phyloP scores from a whole-genome alignment of 2,113 vertebrate genomes.

The Illadopsis cleaveri region DNA sequence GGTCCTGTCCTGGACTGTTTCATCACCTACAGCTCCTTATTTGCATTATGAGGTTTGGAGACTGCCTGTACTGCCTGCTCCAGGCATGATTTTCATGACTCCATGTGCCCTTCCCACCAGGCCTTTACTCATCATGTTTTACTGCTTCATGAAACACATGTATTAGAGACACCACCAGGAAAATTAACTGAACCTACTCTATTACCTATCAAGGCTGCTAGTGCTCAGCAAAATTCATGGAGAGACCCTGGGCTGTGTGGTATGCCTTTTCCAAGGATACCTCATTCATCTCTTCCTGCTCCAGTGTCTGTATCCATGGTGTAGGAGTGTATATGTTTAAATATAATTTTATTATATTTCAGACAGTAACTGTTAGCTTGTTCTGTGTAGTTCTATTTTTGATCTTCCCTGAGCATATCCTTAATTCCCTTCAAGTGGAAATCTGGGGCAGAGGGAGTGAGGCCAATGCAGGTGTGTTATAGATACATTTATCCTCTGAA shows the following conservation, averaged over 20 bases:
- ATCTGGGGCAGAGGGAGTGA: constrained; percentile 25
- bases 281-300: not conserved
- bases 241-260: not conserved
- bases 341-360: not conserved
- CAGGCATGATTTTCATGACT: not conserved
- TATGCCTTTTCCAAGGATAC: not conserved
- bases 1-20: not conserved
- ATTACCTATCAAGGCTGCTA: not conserved
- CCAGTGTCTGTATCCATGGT: not conserved
- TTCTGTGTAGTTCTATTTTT: constrained; percentile 37
- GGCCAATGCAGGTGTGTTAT: not conserved
- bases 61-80: not conserved
- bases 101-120: not conserved
- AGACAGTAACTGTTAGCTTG: not conserved
- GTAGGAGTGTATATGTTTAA: not conserved
- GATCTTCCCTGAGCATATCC: not conserved
- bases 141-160: rapidly evolving
- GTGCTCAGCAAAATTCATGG: not conserved
- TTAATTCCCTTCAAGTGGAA: constrained; percentile 39
- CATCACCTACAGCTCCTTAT: not conserved
- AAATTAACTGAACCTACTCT: not conserved
- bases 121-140: not conserved
- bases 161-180: not conserved
- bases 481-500: not conserved
- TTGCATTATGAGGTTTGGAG: not conserved